phyloP scores from a whole-genome alignment of 1,140 invertebrate species.

The Charaxes varanes region DNA sequence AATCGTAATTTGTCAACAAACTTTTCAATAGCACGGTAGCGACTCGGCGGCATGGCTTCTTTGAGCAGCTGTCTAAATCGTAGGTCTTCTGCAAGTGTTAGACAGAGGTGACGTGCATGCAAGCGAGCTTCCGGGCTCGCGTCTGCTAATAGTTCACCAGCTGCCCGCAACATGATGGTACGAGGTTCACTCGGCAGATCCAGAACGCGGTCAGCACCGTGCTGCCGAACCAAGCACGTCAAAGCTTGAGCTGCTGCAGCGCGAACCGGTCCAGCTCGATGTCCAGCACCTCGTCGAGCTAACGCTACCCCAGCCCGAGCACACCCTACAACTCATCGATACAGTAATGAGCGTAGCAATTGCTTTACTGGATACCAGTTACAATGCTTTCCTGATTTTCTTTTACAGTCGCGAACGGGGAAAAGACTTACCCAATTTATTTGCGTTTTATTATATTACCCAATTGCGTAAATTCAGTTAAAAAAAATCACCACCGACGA shows the following conservation, averaged over 20 bases:
- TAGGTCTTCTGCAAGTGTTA: conserved; percentile 76
- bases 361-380: no score
- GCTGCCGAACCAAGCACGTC: conserved; percentile 78
- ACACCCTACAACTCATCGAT: conserved; percentile 75
- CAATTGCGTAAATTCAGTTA: no score
- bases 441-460: no score
- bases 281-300: conserved; percentile 76
- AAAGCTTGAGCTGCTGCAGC: conserved; percentile 87
- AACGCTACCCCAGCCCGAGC: conserved; percentile 69
- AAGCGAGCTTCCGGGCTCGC: conserved; percentile 89
- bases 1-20: conserved; percentile 61
- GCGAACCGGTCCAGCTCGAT: conserved; percentile 90
- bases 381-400: no score
- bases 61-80: conserved; percentile 79
- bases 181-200: conserved; percentile 84
- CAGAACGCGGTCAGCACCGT: conserved; percentile 84
- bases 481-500: no score
- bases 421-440: no score
- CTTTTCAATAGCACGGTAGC: conserved; percentile 81
- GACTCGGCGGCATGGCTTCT: conserved; percentile 78
- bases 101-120: conserved; percentile 80
- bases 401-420: no score
- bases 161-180: conserved; percentile 85
- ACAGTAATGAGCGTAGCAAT: no score
- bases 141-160: conserved; percentile 89